phyloP scores from a whole-genome alignment of 2,113 vertebrate species.

The Phylloscopus trochilus region DNA sequence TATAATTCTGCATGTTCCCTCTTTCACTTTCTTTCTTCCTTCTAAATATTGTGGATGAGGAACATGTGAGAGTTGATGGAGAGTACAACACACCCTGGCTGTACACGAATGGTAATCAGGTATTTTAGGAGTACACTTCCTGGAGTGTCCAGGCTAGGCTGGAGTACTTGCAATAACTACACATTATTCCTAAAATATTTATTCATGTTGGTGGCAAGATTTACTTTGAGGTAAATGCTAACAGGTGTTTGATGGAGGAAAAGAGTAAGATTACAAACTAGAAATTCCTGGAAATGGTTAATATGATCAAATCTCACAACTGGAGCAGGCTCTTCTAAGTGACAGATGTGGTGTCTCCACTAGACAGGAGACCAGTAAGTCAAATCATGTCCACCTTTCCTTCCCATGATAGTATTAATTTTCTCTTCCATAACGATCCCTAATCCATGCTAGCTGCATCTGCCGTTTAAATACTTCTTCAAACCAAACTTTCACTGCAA shows the following conservation, averaged over 20 bases:
- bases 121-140: background rate
- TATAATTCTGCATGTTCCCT: background rate
- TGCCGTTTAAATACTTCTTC: background rate
- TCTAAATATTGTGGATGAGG: background rate
- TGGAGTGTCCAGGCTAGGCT: background rate
- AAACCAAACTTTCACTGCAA: background rate
- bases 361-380: background rate
- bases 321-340: background rate
- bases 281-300: background rate
- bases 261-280: background rate
- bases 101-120: background rate
- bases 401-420: background rate
- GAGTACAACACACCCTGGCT: background rate
- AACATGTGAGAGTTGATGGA: background rate
- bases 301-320: background rate
- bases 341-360: rapidly evolving
- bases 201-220: background rate
- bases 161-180: background rate
- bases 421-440: background rate
- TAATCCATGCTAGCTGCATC: background rate
- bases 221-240: background rate
- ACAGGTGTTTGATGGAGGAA: background rate
- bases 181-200: background rate
- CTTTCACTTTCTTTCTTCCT: background rate
- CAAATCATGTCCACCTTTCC: background rate